Percentiles rank a stretch among this genome's conserved stretches.
These are phyloP conservation scores for Pseudobourletiella spinata DNA, from an alignment of 1,140 invertebrate species.

Conservation along the genomic window DNA sequence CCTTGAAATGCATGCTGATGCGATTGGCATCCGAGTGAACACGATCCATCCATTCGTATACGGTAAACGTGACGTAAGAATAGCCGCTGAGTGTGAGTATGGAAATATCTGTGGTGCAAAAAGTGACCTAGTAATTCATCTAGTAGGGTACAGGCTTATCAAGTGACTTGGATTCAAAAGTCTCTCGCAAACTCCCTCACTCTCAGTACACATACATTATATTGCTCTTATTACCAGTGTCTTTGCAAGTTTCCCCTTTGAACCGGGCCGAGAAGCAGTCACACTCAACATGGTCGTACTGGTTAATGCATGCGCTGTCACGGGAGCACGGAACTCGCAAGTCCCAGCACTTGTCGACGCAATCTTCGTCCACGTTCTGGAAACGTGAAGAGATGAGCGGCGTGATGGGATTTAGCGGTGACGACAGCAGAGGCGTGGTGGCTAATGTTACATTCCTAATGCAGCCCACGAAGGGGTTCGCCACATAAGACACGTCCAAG, in stretches of 20 bases:
- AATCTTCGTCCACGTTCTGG: slow-evolving; percentile 75
- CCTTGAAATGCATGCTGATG: slow-evolving; percentile 80
- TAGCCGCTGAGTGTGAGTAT: slow-evolving; percentile 77
- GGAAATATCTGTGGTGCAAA: slow-evolving; percentile 58
- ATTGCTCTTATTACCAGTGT: slow-evolving; percentile 82
- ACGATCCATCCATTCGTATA: slow-evolving; percentile 85
- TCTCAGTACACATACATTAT: no score
- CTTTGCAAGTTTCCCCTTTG: slow-evolving; percentile 81
- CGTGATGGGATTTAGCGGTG: slow-evolving; percentile 61
- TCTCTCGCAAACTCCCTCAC: no score
- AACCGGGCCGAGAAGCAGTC: slow-evolving; percentile 85
- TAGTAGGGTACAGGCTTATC: no score
- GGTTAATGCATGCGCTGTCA: slow-evolving; percentile 74
- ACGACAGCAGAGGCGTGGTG: slow-evolving; percentile 40
- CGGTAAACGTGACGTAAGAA: slow-evolving; percentile 82
- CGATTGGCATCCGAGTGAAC: slow-evolving; percentile 75
- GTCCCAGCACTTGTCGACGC: slow-evolving; percentile 56
- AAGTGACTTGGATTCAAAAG: no score
- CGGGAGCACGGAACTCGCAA: slow-evolving; percentile 14
- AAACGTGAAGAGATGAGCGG: slow-evolving; percentile 73
- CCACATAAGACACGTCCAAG: slow-evolving; percentile 80
- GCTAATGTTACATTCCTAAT: slow-evolving; percentile 74
- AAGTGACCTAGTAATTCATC: no score
- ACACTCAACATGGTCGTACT: slow-evolving; percentile 73
- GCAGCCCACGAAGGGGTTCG: slow-evolving; percentile 84